These are phyloP conservation scores for Craniophora ligustri DNA, from an alignment of 2,888 invertebrate genomes.

Conservation along the genomic window DNA sequence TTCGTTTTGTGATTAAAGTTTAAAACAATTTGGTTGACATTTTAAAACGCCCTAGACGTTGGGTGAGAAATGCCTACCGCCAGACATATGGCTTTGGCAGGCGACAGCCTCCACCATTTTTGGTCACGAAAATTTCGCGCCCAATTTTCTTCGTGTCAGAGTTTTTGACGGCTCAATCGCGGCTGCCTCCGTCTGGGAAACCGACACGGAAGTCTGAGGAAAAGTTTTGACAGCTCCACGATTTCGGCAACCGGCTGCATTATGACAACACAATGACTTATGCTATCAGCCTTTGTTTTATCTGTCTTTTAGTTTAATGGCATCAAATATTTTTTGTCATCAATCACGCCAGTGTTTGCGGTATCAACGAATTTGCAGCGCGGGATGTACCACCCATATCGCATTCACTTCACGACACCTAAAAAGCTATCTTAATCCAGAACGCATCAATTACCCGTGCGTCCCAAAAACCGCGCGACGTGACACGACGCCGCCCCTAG, in stretches of 20 bases:
- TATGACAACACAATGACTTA: conserved; percentile 55
- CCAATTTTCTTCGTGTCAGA: conserved; percentile 83
- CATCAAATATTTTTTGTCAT: conserved; percentile 40
- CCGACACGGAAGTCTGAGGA: conserved; percentile 60
- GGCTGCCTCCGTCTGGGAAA: conserved; percentile 55
- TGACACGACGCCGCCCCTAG: conserved; percentile 81
- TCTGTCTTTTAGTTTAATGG: conserved; percentile 37
- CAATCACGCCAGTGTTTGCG: conserved; percentile 55
- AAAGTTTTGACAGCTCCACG: conserved; percentile 61
- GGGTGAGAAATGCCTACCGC: conserved; percentile 78
- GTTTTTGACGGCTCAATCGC: conserved; percentile 81
- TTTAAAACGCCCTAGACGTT: conserved; percentile 63
- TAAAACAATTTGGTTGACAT: conserved; percentile 58
- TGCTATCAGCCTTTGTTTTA: conserved; percentile 41
- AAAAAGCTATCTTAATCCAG: conserved; percentile 70
- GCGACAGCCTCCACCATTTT: conserved; percentile 69
- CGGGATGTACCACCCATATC: conserved; percentile 49
- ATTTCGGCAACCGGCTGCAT: conserved; percentile 44
- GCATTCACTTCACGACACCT: conserved; percentile 60
- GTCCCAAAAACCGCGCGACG: conserved; percentile 67
- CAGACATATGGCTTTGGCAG: conserved; percentile 79
- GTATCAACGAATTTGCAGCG: conserved; percentile 41
- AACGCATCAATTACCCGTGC: conserved; percentile 80
- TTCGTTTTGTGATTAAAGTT: conserved; percentile 30
- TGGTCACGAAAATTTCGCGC: conserved; percentile 81